phyloP scores from a whole-genome alignment of 2,113 vertebrate genomes.

The Eira barbara region DNA sequence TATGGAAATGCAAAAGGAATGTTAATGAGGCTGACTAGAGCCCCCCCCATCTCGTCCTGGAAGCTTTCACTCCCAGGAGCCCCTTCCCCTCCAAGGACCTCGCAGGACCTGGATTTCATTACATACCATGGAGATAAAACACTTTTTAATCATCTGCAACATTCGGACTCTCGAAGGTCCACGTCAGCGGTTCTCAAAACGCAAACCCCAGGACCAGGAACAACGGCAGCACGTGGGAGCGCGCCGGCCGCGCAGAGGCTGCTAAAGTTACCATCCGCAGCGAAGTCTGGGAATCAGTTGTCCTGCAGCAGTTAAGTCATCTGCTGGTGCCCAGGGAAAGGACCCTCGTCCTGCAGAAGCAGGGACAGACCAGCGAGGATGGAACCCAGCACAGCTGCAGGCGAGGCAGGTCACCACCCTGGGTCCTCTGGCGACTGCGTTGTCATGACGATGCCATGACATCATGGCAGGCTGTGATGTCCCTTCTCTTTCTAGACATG shows the following conservation, averaged over 20 bases:
- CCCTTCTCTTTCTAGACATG: neutral
- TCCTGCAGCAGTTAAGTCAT: neutral
- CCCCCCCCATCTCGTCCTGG: neutral
- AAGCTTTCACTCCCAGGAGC: neutral
- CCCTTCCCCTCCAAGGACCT: constrained; percentile 5
- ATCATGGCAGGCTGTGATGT: rapidly evolving
- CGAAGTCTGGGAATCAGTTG: too few relatives aligned
- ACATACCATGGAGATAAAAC: neutral
- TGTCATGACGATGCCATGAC: neutral
- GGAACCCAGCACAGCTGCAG: neutral
- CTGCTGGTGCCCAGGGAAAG: neutral
- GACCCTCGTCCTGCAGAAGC: neutral
- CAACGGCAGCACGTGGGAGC: rapidly evolving
- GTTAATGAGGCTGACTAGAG: neutral
- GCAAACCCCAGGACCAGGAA: neutral
- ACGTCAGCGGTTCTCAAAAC: neutral
- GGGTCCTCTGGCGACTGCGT: neutral
- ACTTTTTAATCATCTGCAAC: neutral
- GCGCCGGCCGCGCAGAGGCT: neutral
- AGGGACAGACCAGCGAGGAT: neutral
- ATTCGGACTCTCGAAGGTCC: neutral
- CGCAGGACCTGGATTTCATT: constrained; percentile 1
- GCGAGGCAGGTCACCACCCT: neutral
- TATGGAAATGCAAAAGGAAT: neutral
- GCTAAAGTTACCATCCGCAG: neutral